Evolutionary conservation across 2,113 vertebrate species (phyloP).

Genomic region (Hippolais icterina): DNA sequence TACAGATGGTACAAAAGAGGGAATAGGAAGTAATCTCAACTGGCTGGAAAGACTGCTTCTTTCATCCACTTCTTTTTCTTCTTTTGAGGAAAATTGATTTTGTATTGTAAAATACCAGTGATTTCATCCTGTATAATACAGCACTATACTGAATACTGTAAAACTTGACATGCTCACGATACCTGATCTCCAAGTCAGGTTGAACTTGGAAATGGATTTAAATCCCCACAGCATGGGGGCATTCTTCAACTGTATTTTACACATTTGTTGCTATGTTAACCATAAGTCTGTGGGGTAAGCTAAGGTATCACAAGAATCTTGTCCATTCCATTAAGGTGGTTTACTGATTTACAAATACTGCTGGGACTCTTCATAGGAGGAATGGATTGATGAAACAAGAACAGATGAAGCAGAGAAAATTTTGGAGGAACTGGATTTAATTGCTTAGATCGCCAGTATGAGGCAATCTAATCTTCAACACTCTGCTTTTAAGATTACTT

Average conservation of each 20-base stretch:
- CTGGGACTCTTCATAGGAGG: background rate
- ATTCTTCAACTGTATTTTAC: background rate
- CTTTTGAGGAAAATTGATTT: background rate
- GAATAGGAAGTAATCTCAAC: background rate
- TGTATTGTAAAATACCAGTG: background rate
- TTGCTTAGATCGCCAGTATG: background rate
- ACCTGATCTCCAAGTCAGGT: background rate
- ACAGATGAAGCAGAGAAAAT: background rate
- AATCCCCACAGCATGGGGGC: background rate
- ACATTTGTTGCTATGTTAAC: background rate
- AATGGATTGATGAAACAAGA: background rate
- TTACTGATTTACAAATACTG: background rate
- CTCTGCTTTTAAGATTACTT: background rate
- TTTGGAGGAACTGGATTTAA: background rate
- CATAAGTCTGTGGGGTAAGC: background rate
- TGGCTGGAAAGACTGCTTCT: background rate
- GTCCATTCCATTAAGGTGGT: background rate
- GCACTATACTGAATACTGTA: accelerated
- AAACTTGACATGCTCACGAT: background rate
- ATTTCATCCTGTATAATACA: background rate
- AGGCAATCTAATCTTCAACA: background rate
- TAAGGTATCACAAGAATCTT: background rate
- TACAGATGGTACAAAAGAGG: background rate
- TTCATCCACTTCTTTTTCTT: background rate
- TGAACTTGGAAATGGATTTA: background rate